Conservation (phyloP, 2,888 invertebrate genomes). For the Automeris io region DNA sequence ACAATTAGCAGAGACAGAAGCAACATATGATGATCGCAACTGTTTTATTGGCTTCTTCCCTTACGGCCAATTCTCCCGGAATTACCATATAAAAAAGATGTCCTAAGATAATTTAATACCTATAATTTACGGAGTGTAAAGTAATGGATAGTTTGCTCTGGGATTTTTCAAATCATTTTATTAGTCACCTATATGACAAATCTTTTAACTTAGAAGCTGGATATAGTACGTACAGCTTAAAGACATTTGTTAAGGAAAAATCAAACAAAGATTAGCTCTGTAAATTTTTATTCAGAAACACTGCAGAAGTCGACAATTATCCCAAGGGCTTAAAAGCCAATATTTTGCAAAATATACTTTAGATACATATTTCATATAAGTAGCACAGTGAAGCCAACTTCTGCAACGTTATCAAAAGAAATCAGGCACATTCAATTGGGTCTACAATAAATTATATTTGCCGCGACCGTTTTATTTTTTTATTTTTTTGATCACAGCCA, state of each 20-base stretch:
- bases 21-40: too few species aligned
- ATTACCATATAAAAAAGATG: too few species aligned
- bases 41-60: too few species aligned
- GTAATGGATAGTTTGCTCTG: too few species aligned
- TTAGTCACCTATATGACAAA: too few species aligned
- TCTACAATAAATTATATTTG: not conserved
- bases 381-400: slow-evolving; percentile 9
- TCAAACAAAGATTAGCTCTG: slow-evolving; percentile 33
- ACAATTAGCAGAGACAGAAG: too few species aligned
- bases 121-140: too few species aligned
- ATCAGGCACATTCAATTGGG: not conserved
- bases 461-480: slow-evolving; percentile 9
- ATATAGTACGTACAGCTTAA: too few species aligned
- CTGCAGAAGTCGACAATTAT: slow-evolving; percentile 53
- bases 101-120: too few species aligned
- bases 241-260: slow-evolving; percentile 5
- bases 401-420: not conserved
- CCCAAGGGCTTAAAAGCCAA: slow-evolving; percentile 31
- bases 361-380: not conserved
- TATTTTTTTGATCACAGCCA: slow-evolving; percentile 18
- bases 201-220: too few species aligned
- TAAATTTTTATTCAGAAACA: slow-evolving; percentile 60
- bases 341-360: slow-evolving; percentile 9
- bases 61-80: too few species aligned
- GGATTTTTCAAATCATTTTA: too few species aligned